Conservation (phyloP, 2,888 invertebrate species). For the Abrostola tripartita region DNA sequence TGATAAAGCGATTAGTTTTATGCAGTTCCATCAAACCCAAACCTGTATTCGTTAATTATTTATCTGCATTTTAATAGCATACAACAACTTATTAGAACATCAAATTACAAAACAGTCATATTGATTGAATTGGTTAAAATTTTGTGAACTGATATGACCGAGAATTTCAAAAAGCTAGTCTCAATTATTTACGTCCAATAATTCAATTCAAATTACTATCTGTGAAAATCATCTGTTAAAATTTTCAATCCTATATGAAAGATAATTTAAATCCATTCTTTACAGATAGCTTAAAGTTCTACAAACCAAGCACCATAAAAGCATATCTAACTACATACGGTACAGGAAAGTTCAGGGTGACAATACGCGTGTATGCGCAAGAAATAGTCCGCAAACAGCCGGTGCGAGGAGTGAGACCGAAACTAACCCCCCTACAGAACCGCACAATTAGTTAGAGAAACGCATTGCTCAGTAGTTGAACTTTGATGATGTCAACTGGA, state of each 20-base stretch:
- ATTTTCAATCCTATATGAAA: slow-evolving; percentile 9
- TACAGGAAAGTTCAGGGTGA: slow-evolving; percentile 41
- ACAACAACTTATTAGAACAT: neutral
- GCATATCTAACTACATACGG: slow-evolving; percentile 53
- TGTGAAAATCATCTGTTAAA: slow-evolving; percentile 15
- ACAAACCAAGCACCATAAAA: slow-evolving; percentile 70
- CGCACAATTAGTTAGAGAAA: slow-evolving; percentile 43
- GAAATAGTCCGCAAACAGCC: slow-evolving; percentile 43
- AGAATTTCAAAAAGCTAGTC: slow-evolving; percentile 84
- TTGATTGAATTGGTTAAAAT: slow-evolving; percentile 25
- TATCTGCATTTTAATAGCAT: slow-evolving; percentile 7
- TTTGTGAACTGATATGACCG: slow-evolving; percentile 65
- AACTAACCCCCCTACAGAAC: slow-evolving; percentile 67
- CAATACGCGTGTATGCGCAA: slow-evolving; percentile 49
- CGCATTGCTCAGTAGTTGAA: slow-evolving; percentile 62
- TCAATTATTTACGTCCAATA: slow-evolving; percentile 67
- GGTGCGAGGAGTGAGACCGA: slow-evolving; percentile 64
- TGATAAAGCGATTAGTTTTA: slow-evolving; percentile 52
- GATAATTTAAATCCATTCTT: slow-evolving; percentile 51
- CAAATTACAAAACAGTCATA: slow-evolving; percentile 24
- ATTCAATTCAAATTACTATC: slow-evolving; percentile 5
- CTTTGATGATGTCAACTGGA: slow-evolving; percentile 63
- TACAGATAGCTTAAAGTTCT: slow-evolving; percentile 51
- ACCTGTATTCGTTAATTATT: slow-evolving; percentile 26
- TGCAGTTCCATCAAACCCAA: slow-evolving; percentile 30